A percentile compares a stretch with the other conserved stretches of the same genome.
These are phyloP conservation scores for Zingel zingel DNA, from an alignment of 2,113 vertebrate species.

Conservation along the genomic window DNA sequence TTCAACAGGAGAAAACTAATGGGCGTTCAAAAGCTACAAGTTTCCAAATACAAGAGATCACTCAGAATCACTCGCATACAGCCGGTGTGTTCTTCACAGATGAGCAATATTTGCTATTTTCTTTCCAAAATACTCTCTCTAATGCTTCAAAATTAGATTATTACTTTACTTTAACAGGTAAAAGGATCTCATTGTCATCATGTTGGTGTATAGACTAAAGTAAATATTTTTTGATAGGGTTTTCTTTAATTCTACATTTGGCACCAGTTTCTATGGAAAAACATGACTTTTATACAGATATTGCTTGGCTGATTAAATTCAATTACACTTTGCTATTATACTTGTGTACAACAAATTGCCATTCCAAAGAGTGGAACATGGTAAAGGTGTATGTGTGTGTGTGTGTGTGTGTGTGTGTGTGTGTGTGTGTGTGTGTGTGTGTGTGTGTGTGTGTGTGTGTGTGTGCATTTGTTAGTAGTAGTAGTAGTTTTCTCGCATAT, in stretches of 20 bases:
- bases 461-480: too few relatives aligned
- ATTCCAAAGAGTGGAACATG: neutral
- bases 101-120: neutral
- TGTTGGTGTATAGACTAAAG: neutral
- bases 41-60: neutral
- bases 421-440: too few relatives aligned
- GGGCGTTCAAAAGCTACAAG: slow-evolving; percentile 13
- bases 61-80: neutral
- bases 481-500: neutral
- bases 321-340: neutral
- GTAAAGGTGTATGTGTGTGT: too few relatives aligned
- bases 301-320: neutral
- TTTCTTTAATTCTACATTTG: neutral
- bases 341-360: neutral
- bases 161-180: neutral
- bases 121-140: neutral
- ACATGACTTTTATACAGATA: neutral
- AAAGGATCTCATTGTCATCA: neutral
- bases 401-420: too few relatives aligned
- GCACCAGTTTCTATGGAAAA: neutral
- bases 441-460: too few relatives aligned
- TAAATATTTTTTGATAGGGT: neutral
- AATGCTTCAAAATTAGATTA: neutral
- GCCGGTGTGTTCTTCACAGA: slow-evolving; percentile 13
- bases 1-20: slow-evolving; percentile 43